Evolutionary conservation across 92 coral and sea anemone genomes (phyloP), one percentile per base, ranked within the genome.

Genomic region (Virgularia gustaviana): DNA sequence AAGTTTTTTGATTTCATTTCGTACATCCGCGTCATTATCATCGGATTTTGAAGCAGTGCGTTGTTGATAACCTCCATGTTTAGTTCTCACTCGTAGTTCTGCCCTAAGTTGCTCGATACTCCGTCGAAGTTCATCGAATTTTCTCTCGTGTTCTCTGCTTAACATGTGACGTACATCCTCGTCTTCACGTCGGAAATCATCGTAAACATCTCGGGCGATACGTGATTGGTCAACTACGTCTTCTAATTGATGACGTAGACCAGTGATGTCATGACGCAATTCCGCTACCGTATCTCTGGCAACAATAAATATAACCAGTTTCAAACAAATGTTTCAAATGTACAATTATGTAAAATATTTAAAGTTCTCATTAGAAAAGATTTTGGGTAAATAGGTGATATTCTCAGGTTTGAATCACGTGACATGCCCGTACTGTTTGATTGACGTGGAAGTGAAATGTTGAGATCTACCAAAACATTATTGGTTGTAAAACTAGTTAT

Each of bases 161-260:
- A 89, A 77, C 33, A 83, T 89, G 43, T 91, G 89, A 49, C 90
- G 94, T 49, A 88, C 72, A 63, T 94, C 94, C 75, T 94, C 99
- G 77, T 94, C 94, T 67, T 87, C 75, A 33, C 96, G 87, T 58
- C 96, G 89, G 19, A 94, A 85, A 78, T 94, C 99, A 59, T 89
- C 96, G 81, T 86, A 89, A 83, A 89, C 74, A 8, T 88, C 90
- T 32, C 88, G 28, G 57, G 87, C 91, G 73, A 87, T 45, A 36
- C 79, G 83, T 30, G 96, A 88, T 28, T 88, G 82, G 41, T 85
- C 83, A 6, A 89, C 58, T 41, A 84, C 89, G 58, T 89, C 86
- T 71, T 80, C 86, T 8, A 94, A 81, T 57, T 85, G 96, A 29
- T 84, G 51, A 11, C 92, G 89, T 20, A 94, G 68, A 18, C 79